These are phyloP conservation scores for Drosophila tripunctata DNA, from an alignment of 2,888 invertebrate genomes.

Conservation along the genomic window DNA sequence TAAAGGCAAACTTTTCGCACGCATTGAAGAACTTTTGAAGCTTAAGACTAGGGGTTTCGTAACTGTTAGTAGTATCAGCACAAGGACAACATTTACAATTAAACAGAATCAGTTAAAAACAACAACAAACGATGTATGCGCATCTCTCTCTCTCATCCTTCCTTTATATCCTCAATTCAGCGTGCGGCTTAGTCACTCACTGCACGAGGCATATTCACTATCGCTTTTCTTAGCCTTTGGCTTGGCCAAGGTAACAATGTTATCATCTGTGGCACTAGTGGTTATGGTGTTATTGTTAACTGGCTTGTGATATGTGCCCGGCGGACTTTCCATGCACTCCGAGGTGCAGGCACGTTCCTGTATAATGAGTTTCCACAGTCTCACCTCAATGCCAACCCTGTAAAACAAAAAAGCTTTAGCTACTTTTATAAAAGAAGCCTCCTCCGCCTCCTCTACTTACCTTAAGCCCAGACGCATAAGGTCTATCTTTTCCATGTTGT, in stretches of 20 bases:
- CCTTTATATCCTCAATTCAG: conserved; percentile 3
- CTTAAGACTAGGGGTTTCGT: conserved; percentile 40
- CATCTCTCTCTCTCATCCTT: conserved; percentile 19
- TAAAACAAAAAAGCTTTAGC: background rate
- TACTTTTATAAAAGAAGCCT: too few species aligned
- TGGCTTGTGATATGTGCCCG: conserved; percentile 49
- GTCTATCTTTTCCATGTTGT: conserved; percentile 92
- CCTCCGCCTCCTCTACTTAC: too few species aligned
- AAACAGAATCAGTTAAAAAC: conserved; percentile 61
- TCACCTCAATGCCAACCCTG: conserved; percentile 90
- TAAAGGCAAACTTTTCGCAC: conserved; percentile 39
- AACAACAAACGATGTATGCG: conserved; percentile 46
- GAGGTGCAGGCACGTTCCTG: conserved; percentile 69
- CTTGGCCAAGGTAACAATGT: conserved; percentile 42
- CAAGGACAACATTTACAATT: conserved; percentile 66
- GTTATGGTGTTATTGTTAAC: conserved; percentile 65
- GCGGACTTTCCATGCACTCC: conserved; percentile 58
- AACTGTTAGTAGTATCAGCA: conserved; percentile 41
- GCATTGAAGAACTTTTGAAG: conserved; percentile 25
- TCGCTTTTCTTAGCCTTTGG: conserved; percentile 72
- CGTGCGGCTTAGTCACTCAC: conserved; percentile 68
- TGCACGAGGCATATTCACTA: conserved; percentile 83
- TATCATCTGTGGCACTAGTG: conserved; percentile 47
- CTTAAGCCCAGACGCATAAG: conserved; percentile 90
- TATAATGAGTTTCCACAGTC: conserved; percentile 93